Evolutionary conservation across 2,888 invertebrate genomes (phyloP), one percentile per base, ranked within the genome.

Genomic region (Polydrusus pterygomalis): DNA sequence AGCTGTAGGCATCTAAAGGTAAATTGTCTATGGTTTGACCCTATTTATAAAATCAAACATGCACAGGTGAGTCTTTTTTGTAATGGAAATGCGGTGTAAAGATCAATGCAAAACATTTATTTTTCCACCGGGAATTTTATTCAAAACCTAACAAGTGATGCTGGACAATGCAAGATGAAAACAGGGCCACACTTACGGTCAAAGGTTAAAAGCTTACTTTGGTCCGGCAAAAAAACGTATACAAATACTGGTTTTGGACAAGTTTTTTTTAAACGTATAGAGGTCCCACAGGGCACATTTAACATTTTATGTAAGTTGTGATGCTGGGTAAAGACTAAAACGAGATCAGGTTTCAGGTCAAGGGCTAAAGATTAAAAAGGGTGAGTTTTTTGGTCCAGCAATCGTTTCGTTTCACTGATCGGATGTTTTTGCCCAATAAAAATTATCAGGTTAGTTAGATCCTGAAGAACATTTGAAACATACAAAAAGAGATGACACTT

Each of bases 141-240:
- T 18, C 51, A 38, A 43, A 13, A 43, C 13, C 10, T 40, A 13
- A 17, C 5, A 62, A 34, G 20, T 15, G 62, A 62, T 62, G 62
- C 62, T 43, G 58, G 43, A 38, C 62, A 20, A 20, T 18, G 13
- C 62, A 62, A 62, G 62, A 62, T 62, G 62, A 40, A 17, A 62
- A 62, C 62, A 17, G 62, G 34, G 11, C 17, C 43, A 62, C 43
- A 20, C 9, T 11, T 38, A 2, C 2, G 62, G 62, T 62, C 43
- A 62, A 43, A 62, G 62, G 62, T 40, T 17, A 40, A 18, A 34
- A 30, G 15, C 15, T 58, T 30, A 25, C 30, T 58, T 10, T 20
- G 51, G 51, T 51, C 51, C 51, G 20, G 51, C 18, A 11, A 20
- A 11, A 2, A 18, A 51, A 18, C 18, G 20, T 11, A 2, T 18